Percentiles rank a stretch among this genome's conserved stretches.
phyloP scores from a whole-genome alignment of 92 coral and sea anemone species.

The Siderastrea siderea region DNA sequence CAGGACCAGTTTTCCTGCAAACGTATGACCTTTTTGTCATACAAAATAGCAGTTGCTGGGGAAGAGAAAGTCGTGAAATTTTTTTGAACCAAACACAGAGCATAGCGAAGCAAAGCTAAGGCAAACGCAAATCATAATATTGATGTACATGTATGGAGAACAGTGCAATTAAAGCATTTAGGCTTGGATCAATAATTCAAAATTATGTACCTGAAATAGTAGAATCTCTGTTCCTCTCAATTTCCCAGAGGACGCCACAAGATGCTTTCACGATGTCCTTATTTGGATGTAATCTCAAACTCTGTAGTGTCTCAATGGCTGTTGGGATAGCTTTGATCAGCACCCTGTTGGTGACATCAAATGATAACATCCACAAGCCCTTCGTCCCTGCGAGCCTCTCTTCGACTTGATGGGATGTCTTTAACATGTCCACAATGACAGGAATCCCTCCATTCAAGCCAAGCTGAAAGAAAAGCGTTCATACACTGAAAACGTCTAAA shows the following conservation, averaged over 20 bases:
- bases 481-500: too few relatives aligned
- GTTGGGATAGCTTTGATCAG: conserved; percentile 47
- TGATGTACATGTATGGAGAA: too few relatives aligned
- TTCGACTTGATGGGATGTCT: conserved; percentile 33
- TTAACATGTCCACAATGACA: conserved; percentile 39
- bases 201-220: conserved; percentile 9
- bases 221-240: conserved; percentile 44
- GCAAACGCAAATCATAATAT: too few relatives aligned
- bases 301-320: conserved; percentile 45
- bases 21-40: too few relatives aligned
- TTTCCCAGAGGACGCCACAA: conserved; percentile 69
- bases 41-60: too few relatives aligned
- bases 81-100: too few relatives aligned
- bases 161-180: too few relatives aligned
- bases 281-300: conserved; percentile 31
- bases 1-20: too few relatives aligned
- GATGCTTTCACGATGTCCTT: conserved; percentile 51
- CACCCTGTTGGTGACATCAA: conserved; percentile 47
- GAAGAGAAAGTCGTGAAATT: too few relatives aligned
- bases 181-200: too few relatives aligned
- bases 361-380: conserved; percentile 70
- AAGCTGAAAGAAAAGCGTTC: conserved; percentile 30
- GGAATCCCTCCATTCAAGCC: conserved; percentile 67
- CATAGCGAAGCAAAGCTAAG: too few relatives aligned
- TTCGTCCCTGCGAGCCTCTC: conserved; percentile 55